These are phyloP conservation scores for Lucilia sericata DNA, from an alignment of 1,140 invertebrate genomes.

Conservation along the genomic window DNA sequence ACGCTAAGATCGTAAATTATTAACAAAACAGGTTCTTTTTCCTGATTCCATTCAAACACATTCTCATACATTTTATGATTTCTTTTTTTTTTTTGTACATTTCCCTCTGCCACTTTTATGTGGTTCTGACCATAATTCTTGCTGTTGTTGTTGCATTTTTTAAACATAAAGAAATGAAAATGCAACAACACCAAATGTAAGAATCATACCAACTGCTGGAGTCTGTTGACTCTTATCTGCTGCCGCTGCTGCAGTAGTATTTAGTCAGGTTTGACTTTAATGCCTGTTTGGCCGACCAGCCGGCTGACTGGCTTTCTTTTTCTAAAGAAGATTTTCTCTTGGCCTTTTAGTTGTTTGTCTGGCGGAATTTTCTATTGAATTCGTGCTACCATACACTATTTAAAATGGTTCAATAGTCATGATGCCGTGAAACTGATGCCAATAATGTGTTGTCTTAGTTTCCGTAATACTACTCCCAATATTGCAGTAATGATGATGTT, in stretches of 20 bases:
- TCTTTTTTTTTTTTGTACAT: too few relatives aligned
- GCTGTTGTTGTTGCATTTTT: neutral
- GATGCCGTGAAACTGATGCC: neutral
- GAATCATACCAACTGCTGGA: neutral
- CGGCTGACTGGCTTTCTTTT: neutral
- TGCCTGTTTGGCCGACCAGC: neutral
- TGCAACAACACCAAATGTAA: neutral
- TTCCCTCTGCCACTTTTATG: too few relatives aligned
- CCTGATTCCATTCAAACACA: neutral
- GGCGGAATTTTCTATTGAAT: neutral
- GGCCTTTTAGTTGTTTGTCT: neutral
- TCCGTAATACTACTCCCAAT: too few relatives aligned
- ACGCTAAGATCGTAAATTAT: slow-evolving; percentile 32
- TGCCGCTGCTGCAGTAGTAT: neutral
- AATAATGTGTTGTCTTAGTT: too few relatives aligned
- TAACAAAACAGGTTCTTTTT: slow-evolving; percentile 36
- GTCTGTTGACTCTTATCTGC: neutral
- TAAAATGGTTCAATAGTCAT: neutral
- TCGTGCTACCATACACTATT: neutral
- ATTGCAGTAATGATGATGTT: neutral
- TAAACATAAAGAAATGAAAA: neutral
- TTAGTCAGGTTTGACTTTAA: neutral
- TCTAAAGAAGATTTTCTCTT: neutral
- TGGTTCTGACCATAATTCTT: too few relatives aligned
- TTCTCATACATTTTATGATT: too few relatives aligned